These are phyloP conservation scores for Ips nitidus DNA, from an alignment of 1,140 invertebrate genomes.

Conservation along the genomic window DNA sequence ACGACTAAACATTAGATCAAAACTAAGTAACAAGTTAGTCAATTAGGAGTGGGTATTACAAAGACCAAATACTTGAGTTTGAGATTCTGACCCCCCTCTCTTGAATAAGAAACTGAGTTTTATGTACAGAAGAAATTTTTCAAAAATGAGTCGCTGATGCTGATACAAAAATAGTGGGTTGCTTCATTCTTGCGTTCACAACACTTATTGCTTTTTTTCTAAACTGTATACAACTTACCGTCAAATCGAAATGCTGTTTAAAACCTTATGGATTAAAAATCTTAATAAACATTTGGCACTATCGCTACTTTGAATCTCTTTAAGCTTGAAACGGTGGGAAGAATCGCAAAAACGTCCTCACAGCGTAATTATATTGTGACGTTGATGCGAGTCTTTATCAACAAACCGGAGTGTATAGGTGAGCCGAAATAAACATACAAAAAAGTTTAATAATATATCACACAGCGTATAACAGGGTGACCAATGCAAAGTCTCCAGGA, in stretches of 20 bases:
- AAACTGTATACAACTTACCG: conserved; percentile 7
- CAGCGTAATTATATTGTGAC: too few species aligned
- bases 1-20: conserved; percentile 46
- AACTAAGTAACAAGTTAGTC: conserved; percentile 31
- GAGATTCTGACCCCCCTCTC: background rate
- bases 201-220: conserved; percentile 49
- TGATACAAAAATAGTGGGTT: conserved; percentile 56
- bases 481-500: too few species aligned
- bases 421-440: too few species aligned
- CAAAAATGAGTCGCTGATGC: conserved; percentile 44
- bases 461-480: too few species aligned
- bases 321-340: too few species aligned
- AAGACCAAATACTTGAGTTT: too few species aligned
- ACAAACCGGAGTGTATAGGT: too few species aligned
- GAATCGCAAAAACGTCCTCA: too few species aligned
- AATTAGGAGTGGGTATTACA: conserved; percentile 16
- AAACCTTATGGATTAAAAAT: conserved; percentile 16
- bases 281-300: conserved; percentile 32
- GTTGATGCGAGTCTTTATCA: too few species aligned
- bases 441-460: too few species aligned
- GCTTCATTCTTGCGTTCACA: conserved; percentile 46
- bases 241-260: conserved; percentile 7
- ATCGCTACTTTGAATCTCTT: background rate
- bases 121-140: conserved; percentile 33
- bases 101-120: conserved; percentile 7